Conservation (phyloP, 2,797 vertebrate species). For the Etheostoma nigrum region DNA sequence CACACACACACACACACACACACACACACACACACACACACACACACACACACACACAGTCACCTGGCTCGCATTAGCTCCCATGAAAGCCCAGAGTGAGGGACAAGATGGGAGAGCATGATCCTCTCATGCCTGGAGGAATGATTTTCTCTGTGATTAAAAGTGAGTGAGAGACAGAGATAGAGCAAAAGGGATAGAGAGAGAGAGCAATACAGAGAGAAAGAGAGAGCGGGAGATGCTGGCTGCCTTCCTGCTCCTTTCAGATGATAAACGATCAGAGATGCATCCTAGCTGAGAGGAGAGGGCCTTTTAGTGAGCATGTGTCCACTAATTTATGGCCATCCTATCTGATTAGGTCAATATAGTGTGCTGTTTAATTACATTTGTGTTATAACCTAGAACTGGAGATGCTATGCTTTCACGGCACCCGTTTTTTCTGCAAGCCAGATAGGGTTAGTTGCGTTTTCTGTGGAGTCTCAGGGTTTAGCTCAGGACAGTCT, state of each 20-base stretch:
- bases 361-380: conserved; percentile 84
- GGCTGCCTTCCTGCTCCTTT: conserved; percentile 81
- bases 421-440: conserved; percentile 57
- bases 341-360: conserved; percentile 87
- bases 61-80: conserved; percentile 37
- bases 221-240: conserved; percentile 56
- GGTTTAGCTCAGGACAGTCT: conserved; percentile 14
- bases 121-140: conserved; percentile 66
- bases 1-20: conserved; percentile 12
- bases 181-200: conserved; percentile 38
- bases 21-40: conserved; percentile 2
- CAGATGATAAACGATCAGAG: conserved; percentile 86
- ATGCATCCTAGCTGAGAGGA: conserved; percentile 79
- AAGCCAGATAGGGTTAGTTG: conserved; percentile 36
- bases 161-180: conserved; percentile 69
- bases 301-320: conserved; percentile 82
- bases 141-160: conserved; percentile 77
- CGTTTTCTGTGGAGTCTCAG: conserved; percentile 14
- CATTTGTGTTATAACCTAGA: conserved; percentile 82
- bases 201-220: conserved; percentile 27
- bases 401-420: conserved; percentile 71
- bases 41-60: conserved; percentile 9
- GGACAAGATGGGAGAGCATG: conserved; percentile 55
- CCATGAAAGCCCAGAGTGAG: conserved; percentile 42
- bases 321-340: conserved; percentile 83